These are phyloP conservation scores for Grapholita molesta DNA, from an alignment of 1,140 invertebrate species.

Conservation along the genomic window DNA sequence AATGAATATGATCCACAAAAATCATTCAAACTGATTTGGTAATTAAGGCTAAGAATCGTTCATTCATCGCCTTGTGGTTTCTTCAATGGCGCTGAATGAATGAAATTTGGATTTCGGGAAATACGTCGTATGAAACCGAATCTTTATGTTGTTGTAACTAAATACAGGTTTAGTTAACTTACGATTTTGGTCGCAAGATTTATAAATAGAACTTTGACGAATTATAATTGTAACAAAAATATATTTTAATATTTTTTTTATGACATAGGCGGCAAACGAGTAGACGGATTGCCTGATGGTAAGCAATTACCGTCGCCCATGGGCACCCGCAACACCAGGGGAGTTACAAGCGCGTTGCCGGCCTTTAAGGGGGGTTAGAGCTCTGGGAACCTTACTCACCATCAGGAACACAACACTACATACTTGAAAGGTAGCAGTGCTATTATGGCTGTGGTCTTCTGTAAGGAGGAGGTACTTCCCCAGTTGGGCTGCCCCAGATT, in stretches of 20 bases:
- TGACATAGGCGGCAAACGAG: too few relatives aligned
- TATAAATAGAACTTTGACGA: not conserved
- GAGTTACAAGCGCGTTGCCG: too few relatives aligned
- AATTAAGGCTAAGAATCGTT: not conserved
- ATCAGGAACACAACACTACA: too few relatives aligned
- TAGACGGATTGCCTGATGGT: too few relatives aligned
- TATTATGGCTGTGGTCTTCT: too few relatives aligned
- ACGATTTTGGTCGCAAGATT: not conserved
- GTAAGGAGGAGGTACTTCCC: too few relatives aligned
- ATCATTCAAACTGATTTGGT: not conserved
- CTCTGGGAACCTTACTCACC: too few relatives aligned
- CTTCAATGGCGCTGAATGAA: not conserved
- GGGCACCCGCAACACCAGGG: too few relatives aligned
- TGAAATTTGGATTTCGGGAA: not conserved
- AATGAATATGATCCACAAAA: not conserved
- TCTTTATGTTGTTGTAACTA: not conserved
- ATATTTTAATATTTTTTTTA: not conserved
- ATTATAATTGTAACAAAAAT: not conserved
- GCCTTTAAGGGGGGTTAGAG: too few relatives aligned
- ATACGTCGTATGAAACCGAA: not conserved
- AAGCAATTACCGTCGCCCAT: too few relatives aligned
- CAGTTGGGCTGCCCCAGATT: too few relatives aligned
- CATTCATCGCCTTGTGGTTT: constrained; percentile 4
- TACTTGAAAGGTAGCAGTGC: too few relatives aligned
- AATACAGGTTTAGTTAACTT: not conserved